phyloP scores from a whole-genome alignment of 2,113 vertebrate species.

The Reinhardtius hippoglossoides region DNA sequence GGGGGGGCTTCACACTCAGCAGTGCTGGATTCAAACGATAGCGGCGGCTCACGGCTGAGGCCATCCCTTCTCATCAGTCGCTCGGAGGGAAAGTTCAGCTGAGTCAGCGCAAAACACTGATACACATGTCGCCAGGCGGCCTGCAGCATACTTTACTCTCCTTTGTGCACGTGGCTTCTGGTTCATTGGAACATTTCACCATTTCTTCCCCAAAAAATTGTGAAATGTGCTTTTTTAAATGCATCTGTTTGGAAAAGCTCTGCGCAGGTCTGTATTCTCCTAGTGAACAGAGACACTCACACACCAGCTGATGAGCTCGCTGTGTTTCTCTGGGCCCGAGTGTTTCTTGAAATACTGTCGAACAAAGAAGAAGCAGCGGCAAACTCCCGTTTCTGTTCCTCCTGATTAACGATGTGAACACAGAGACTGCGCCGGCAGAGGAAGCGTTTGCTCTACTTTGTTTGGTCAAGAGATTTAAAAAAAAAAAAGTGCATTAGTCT shows the following conservation, averaged over 20 bases:
- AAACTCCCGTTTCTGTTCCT: conserved; percentile 41
- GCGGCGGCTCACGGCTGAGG: conserved; percentile 17
- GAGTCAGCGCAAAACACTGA: conserved; percentile 66
- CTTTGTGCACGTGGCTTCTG: neutral
- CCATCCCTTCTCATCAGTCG: conserved; percentile 53
- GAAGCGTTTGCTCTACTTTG: conserved; percentile 59
- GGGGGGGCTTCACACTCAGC: conserved; percentile 42
- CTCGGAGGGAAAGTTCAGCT: conserved; percentile 65
- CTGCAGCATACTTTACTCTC: conserved; percentile 23
- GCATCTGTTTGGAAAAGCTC: conserved; percentile 22
- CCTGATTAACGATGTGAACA: conserved; percentile 60
- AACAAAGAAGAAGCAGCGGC: neutral
- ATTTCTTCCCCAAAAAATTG: neutral
- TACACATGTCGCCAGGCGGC: conserved; percentile 44
- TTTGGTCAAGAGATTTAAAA: conserved; percentile 42
- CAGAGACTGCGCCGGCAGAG: conserved; percentile 27
- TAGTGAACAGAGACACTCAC: conserved; percentile 22
- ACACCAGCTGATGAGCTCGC: conserved; percentile 17
- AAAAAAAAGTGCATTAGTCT: conserved; percentile 42
- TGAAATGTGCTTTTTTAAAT: no score
- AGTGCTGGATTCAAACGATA: conserved; percentile 53
- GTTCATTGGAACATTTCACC: neutral
- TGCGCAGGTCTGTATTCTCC: conserved; percentile 13
- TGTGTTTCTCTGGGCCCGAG: conserved; percentile 8
- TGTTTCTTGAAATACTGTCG: conserved; percentile 45